A percentile compares a stretch with the other conserved stretches of the same genome.
Evolutionary conservation across 2,113 vertebrate species (phyloP).

Genomic region (Grammomys surdaster): DNA sequence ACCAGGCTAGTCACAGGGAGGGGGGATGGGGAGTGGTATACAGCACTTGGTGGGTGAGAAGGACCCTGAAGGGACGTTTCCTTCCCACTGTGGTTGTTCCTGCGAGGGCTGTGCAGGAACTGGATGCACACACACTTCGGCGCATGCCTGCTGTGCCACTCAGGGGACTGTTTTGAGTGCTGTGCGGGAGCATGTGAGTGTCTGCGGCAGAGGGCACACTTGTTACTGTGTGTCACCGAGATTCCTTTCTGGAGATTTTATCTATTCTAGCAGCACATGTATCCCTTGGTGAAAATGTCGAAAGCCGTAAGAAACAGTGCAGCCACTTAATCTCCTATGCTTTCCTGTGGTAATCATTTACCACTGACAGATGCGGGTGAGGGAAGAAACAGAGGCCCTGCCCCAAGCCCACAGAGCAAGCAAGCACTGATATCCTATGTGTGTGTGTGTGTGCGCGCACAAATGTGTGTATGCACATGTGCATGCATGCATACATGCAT

Average conservation of each 20-base stretch:
- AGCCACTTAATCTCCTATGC: neutral
- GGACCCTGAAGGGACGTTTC: neutral
- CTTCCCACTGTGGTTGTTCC: neutral
- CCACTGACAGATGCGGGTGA: neutral
- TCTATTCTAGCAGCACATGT: neutral
- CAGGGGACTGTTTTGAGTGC: neutral
- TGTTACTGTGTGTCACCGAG: neutral
- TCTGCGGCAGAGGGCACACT: neutral
- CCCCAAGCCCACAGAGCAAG: neutral
- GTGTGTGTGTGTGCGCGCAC: neutral
- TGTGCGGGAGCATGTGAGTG: accelerated
- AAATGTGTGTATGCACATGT: neutral
- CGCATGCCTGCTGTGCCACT: neutral
- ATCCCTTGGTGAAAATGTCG: neutral
- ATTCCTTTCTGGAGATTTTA: neutral
- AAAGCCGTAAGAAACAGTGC: neutral
- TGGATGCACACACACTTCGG: accelerated
- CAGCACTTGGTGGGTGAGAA: neutral
- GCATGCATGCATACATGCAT: neutral
- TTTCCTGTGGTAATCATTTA: neutral
- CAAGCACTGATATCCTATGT: neutral
- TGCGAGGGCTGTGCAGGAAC: neutral
- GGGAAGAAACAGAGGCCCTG: neutral
- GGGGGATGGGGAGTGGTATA: neutral
- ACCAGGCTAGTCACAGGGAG: neutral